phyloP scores from a whole-genome alignment of 2,113 vertebrate genomes.

The Macquaria ambigua region DNA sequence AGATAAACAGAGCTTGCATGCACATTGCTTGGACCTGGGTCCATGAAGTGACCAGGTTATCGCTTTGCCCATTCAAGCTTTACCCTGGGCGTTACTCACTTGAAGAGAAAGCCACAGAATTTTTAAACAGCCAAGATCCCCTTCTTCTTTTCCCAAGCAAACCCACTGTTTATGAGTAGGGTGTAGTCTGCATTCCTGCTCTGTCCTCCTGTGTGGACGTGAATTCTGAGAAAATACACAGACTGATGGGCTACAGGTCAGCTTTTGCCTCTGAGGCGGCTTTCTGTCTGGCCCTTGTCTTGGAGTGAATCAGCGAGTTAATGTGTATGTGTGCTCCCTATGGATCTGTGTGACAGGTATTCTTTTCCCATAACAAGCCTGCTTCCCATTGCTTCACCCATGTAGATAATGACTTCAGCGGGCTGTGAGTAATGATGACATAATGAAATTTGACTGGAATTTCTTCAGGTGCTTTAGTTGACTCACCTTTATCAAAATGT shows the following conservation, averaged over 20 bases:
- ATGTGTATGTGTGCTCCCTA: conserved; percentile 7
- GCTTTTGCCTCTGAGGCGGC: conserved; percentile 11
- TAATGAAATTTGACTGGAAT: not conserved
- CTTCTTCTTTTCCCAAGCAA: conserved; percentile 14
- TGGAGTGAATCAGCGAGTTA: conserved; percentile 19
- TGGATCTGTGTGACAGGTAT: conserved; percentile 12
- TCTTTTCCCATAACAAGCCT: not conserved
- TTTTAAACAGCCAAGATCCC: conserved; percentile 1
- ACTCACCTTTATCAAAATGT: not conserved
- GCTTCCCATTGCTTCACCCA: not conserved
- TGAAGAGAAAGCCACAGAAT: not conserved
- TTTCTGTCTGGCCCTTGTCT: conserved; percentile 41
- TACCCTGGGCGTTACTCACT: not conserved
- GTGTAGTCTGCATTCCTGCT: conserved; percentile 69
- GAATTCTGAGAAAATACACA: conserved; percentile 36
- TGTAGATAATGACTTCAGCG: not conserved
- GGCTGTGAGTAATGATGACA: conserved; percentile 13
- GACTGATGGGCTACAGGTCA: conserved; percentile 51
- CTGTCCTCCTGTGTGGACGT: conserved; percentile 62
- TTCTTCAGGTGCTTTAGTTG: conserved; percentile 7
- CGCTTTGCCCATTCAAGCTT: not conserved
- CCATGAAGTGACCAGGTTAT: not conserved
- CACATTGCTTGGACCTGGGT: not conserved
- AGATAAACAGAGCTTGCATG: not conserved
- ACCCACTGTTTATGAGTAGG: conserved; percentile 51